Evolutionary conservation across 2,113 vertebrate genomes (phyloP).

Genomic region (Columba janthina): DNA sequence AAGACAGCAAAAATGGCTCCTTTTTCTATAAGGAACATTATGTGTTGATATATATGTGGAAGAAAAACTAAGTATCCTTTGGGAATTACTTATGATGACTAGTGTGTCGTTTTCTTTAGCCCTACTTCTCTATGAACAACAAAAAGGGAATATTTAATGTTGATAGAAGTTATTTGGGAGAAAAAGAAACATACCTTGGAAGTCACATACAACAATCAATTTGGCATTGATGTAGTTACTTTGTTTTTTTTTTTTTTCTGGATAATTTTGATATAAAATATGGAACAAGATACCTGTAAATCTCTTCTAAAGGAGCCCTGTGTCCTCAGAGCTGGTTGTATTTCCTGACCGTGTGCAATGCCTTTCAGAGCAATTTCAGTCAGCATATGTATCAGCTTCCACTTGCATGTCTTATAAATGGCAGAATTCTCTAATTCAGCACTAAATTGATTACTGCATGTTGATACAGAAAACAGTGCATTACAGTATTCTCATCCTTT

Average conservation of each 20-base stretch:
- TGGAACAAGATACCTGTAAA: neutral
- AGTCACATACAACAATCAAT: neutral
- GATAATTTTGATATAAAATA: neutral
- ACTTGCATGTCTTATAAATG: neutral
- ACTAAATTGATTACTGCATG: neutral
- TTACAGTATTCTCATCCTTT: neutral
- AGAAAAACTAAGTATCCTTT: neutral
- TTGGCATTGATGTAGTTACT: neutral
- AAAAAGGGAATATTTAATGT: neutral
- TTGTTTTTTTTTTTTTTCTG: neutral
- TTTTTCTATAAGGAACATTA: neutral
- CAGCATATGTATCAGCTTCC: neutral
- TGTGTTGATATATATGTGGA: neutral
- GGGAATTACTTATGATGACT: neutral
- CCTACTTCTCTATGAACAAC: rapidly evolving
- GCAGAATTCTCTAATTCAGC: neutral
- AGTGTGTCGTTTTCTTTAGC: neutral
- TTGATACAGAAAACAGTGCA: neutral
- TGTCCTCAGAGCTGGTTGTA: neutral
- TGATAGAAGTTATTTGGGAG: neutral
- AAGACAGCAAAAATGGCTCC: neutral
- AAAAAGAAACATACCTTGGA: neutral
- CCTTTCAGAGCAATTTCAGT: conserved; percentile 8
- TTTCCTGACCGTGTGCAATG: neutral
- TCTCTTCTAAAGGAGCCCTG: neutral